A percentile compares a stretch with the other conserved stretches of the same genome.
Evolutionary conservation across 2,888 invertebrate species (phyloP).

Genomic region (Plagodis dolabraria): DNA sequence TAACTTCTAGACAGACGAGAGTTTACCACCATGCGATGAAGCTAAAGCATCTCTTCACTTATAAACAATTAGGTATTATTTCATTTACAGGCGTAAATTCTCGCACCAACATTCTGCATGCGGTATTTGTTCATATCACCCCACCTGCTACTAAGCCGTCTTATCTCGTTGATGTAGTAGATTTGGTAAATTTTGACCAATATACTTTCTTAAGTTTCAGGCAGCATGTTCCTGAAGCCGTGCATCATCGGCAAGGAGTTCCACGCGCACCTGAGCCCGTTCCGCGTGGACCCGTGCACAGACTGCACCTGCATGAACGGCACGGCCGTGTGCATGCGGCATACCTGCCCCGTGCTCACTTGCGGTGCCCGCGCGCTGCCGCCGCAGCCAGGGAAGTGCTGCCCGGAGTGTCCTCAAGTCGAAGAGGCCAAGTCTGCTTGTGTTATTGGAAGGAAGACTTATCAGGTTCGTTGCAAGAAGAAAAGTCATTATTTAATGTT

Average conservation of each 20-base stretch:
- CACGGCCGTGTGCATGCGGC: constrained; percentile 91
- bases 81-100: too few species aligned
- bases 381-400: constrained; percentile 88
- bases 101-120: too few species aligned
- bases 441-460: constrained; percentile 86
- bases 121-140: too few species aligned
- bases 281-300: constrained; percentile 91
- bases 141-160: too few species aligned
- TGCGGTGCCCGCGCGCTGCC: constrained; percentile 91
- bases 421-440: constrained; percentile 89
- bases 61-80: too few species aligned
- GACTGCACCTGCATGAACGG: constrained; percentile 93
- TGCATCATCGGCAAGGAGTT: constrained; percentile 90
- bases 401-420: constrained; percentile 90
- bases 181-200: too few species aligned
- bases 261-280: constrained; percentile 86
- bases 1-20: too few species aligned
- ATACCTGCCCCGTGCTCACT: constrained; percentile 95
- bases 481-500: too few species aligned
- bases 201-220: constrained; percentile 56
- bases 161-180: too few species aligned
- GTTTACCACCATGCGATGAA: too few species aligned
- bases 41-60: too few species aligned
- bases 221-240: constrained; percentile 65
- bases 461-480: constrained; percentile 84